Percentiles rank a stretch among this genome's conserved stretches.
These are phyloP conservation scores for Styela plicata DNA, from an alignment of 23 tunicate genomes.

Conservation along the genomic window DNA sequence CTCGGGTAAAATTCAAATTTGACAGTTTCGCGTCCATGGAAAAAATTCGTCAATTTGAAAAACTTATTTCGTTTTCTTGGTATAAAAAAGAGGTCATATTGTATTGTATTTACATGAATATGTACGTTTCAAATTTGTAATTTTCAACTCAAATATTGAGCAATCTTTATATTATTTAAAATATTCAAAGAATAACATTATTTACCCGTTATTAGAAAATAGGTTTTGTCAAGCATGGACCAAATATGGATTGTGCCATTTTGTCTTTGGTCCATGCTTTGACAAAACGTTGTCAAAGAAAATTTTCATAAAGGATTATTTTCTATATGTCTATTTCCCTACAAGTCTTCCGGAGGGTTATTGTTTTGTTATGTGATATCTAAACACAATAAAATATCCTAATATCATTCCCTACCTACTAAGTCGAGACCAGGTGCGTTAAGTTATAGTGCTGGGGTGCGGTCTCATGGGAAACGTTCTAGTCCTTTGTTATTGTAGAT, in stretches of 20 bases:
- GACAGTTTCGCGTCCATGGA: no score
- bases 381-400: background rate
- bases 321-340: background rate
- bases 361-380: background rate
- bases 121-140: background rate
- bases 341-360: background rate
- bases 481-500: no score
- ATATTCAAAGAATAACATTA: no score
- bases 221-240: background rate
- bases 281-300: background rate
- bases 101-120: no score
- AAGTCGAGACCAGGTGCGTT: background rate
- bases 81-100: no score
- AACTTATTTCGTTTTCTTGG: no score
- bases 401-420: background rate
- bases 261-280: background rate
- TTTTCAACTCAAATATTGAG: background rate
- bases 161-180: background rate
- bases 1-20: background rate
- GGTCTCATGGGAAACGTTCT: background rate
- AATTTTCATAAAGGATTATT: no score
- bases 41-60: no score
- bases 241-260: background rate
- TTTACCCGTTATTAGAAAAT: background rate
- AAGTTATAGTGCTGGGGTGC: background rate